Conservation (phyloP, 2,797 vertebrate genomes). For the Otus scops region DNA sequence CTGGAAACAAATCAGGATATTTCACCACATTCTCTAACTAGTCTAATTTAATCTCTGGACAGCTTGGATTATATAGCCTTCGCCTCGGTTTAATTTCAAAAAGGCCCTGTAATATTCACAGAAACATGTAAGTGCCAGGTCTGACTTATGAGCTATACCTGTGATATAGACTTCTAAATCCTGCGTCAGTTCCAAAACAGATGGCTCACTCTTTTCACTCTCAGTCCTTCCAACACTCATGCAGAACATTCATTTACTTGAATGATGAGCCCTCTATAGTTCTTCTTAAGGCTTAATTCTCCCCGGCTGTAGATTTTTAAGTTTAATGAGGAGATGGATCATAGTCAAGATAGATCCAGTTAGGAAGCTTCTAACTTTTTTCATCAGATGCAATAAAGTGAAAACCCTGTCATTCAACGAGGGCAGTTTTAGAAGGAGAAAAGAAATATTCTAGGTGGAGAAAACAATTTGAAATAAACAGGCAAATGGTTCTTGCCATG, state of each 20-base stretch:
- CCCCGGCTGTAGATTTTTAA: slow-evolving; percentile 31
- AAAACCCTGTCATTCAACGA: background rate
- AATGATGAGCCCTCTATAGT: slow-evolving; percentile 40
- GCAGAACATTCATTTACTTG: slow-evolving; percentile 64
- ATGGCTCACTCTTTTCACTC: slow-evolving; percentile 33
- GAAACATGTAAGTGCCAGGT: slow-evolving; percentile 17
- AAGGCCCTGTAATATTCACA: slow-evolving; percentile 16
- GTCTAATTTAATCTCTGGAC: background rate
- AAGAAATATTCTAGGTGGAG: background rate
- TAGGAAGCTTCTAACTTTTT: slow-evolving; percentile 33
- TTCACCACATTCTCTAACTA: background rate
- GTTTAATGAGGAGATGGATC: slow-evolving; percentile 61
- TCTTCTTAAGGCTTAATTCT: slow-evolving; percentile 55
- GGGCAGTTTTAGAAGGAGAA: background rate
- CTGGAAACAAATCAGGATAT: background rate
- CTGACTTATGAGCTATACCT: slow-evolving; percentile 55
- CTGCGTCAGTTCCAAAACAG: slow-evolving; percentile 45
- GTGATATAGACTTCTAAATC: slow-evolving; percentile 6
- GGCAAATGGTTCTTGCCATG: background rate
- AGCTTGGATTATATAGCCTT: background rate
- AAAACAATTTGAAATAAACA: background rate
- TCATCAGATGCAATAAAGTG: background rate
- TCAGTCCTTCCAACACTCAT: slow-evolving; percentile 25
- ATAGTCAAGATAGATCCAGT: slow-evolving; percentile 52
- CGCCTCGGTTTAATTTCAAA: slow-evolving; percentile 21